Base-by-base conservation (phyloP, 2,797 vertebrate species). In the Oreochromis grahami region DNA sequence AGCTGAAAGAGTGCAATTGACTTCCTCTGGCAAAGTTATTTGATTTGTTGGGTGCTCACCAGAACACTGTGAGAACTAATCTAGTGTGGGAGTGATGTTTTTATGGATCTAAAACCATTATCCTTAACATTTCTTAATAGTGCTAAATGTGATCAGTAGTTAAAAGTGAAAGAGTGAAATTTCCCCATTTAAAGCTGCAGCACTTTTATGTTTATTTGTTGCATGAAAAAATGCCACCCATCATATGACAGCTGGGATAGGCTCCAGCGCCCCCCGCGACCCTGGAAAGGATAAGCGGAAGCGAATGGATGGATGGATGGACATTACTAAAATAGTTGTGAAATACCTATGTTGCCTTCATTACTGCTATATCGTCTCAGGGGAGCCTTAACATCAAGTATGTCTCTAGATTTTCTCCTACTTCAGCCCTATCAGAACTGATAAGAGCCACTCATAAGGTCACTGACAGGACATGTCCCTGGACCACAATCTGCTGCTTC, bases 381-480 rank as follows among this genome's bases (percentile, higher is more conserved):
- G 80, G 77, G 48, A 84, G 48, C 78, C 48, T 76, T 63, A 55
- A 81, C 78, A 79, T 91, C 89, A 87, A 92, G 84, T 83, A 89
- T 24, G 87, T 86, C 90, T 92, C 82, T 89, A 84, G 88, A 92
- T 86, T 85, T 60, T 52, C 77, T 84, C 82, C 78, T 58, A 53
- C 91, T 92, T 88, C 82, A 88, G 68, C 41, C 70, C 79, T 93
- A 93, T 95, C 94, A 88, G 85, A 58, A 80, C 80, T 84, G 94
- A 93, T 93, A 93, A 91, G 86, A 89, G 90, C 63, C 89, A 84
- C 94, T 95, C 84, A 76, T 86, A 87, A 86, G 91, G 90, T 94
- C 92, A 89, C 78, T 79, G 84, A 78, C 87, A 60, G 87, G 89
- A 87, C 89, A 56, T 70, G 60, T 84, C 77, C 26, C 80, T 14